Evolutionary conservation across 2,888 invertebrate species (phyloP), one percentile per base, ranked within the genome.

Genomic region (Coecobrya sp.): DNA sequence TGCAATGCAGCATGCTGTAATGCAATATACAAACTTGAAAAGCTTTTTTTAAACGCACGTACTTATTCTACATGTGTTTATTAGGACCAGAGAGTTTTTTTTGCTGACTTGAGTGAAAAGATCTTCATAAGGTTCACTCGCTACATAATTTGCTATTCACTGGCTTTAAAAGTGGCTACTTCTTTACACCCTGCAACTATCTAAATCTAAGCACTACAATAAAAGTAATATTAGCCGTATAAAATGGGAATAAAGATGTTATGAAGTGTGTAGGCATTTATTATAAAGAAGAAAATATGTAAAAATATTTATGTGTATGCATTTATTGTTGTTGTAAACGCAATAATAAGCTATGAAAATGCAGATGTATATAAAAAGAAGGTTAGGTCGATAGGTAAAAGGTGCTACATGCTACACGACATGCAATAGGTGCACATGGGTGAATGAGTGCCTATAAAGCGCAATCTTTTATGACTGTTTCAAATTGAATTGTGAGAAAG

Each of bases 351-450:
- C 3, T 30, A 11, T 25, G 25, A 19, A 19, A 68, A 30, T 30
- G 68, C 68, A 55, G n/a, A 70, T n/a, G n/a, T 36, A 76, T 25
- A 76, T 10, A 70, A 76, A 73, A 73, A 76, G 22, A 76, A 45
- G 73, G 73, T 76, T 76, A 76, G 73, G 42, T 70, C 36, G 36
- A 7, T 36, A 11, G 49, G 49, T 49, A 13, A 49, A 49, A 10
- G 49, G 49, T 10, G 49, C n/a, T n/a, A n/a, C 49, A 49, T 49
- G 49, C 49, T 49, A 49, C 10, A 49, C 1, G 11, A 49, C n/a
- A 25, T 62, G 19, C 65, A 65, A 65, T 16, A 68, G 1, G 13
- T 30, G 36, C 36, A 70, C 70, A 70, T 70, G 70, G n/a, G 27
- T 70, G 30, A 16, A 30, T 36, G 70, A 30, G n/a, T 70, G 25